Conservation (phyloP, 2,888 invertebrate species). For the Lepidonotus clava region DNA sequence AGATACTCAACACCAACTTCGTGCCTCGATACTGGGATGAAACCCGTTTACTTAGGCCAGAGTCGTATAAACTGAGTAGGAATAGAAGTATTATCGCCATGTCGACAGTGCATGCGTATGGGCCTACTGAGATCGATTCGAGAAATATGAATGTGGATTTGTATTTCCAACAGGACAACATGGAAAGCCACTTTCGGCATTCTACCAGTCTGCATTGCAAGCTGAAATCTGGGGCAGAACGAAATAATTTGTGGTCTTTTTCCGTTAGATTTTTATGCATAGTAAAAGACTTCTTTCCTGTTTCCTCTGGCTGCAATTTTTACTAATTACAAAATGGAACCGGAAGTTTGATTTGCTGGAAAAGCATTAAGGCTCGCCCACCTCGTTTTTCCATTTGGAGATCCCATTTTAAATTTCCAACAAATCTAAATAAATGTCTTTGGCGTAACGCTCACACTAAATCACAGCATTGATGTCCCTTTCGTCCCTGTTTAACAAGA, state of each 20-base stretch:
- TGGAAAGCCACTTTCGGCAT: too few species aligned
- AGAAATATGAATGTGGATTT: too few species aligned
- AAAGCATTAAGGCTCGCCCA: slow-evolving; percentile 7
- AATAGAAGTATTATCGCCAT: too few species aligned
- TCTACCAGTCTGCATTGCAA: too few species aligned
- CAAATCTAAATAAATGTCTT: slow-evolving; percentile 1
- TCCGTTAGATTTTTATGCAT: neutral
- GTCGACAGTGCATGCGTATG: too few species aligned
- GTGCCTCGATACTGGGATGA: too few species aligned
- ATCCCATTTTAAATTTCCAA: neutral
- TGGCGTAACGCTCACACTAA: neutral
- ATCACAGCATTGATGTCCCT: neutral
- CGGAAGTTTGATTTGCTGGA: slow-evolving; percentile 17
- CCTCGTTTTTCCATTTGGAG: neutral
- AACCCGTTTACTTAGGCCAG: too few species aligned
- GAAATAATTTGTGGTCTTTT: slow-evolving; percentile 11
- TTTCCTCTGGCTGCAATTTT: slow-evolving; percentile 3
- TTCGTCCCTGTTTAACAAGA: neutral
- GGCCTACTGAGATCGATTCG: too few species aligned
- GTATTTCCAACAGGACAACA: too few species aligned
- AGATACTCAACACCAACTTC: too few species aligned
- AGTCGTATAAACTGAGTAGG: too few species aligned
- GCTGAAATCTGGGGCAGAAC: neutral
- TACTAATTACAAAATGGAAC: slow-evolving; percentile 27
- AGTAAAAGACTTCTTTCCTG: slow-evolving; percentile 28